Base-by-base conservation (phyloP, 2,888 invertebrate genomes). In the Dioctria linearis region DNA sequence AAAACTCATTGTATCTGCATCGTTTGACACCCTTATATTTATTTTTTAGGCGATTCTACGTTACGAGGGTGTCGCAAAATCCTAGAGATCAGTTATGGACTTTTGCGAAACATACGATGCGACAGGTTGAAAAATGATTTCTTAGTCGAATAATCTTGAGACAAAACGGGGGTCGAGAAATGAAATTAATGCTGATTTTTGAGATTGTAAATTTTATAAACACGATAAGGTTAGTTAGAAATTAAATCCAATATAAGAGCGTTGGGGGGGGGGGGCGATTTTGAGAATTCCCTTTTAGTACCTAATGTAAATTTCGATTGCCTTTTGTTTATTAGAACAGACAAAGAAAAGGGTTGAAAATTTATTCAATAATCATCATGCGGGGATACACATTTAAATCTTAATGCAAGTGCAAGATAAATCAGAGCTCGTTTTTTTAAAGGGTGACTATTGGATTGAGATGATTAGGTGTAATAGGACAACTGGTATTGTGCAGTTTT, bases 11-110 rank as follows among this genome's bases (percentile, higher is more conserved):
- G 71, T 82, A 81, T 83, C 82, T 83, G 83, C 83, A 82, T 82
- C 83, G 82, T 76, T 83, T 84, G 81, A 83, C 83, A 83, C 83
- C 83, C 81, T 83, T 83, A 81, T 83, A 82, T 82, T 83, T 83
- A 82, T 83, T 82, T 83, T 76, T 61, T 9, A 66, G 67, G 78
- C 76, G 76, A 43, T 78, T 78, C 65, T 46, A 65, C 11, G 13
- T 37, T 13, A 25, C 25, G 13, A 43, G 63, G 51, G 49, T 61
- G 63, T 39, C 39, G n/a, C 39, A 65, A 13, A 59, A 37, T 54
- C 71, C 54, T 39, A 25, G n/a, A 54, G 3, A 71, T 40, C 71
- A 51, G 6, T 37, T n/a, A 9, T 40, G 43, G 13, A 3, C 59
- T 54, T 66, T 57, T 54, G 49, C 49, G 65, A 46, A 25, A 25